A percentile compares a stretch with the other conserved stretches of the same genome.
phyloP scores from a whole-genome alignment of 1,140 invertebrate species.

The Tetragonula clypearis region DNA sequence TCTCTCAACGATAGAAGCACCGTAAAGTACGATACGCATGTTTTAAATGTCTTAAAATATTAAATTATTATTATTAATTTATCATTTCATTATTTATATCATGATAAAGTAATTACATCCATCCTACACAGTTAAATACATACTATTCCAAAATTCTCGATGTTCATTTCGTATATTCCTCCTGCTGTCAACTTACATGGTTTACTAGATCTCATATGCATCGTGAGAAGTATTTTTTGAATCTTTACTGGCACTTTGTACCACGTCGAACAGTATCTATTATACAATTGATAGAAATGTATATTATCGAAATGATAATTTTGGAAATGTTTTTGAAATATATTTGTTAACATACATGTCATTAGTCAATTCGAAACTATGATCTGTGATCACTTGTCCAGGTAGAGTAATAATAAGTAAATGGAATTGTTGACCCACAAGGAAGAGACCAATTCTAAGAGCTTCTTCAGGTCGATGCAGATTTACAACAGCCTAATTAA shows the following conservation, averaged over 20 bases:
- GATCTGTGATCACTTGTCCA: slow-evolving; percentile 8
- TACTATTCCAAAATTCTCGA: slow-evolving; percentile 26
- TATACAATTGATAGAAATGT: neutral
- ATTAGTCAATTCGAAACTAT: neutral
- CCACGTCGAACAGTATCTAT: slow-evolving; percentile 1
- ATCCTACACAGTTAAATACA: neutral
- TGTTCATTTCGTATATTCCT: slow-evolving; percentile 16
- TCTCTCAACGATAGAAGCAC: neutral
- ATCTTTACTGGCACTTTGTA: neutral
- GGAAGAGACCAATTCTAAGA: slow-evolving; percentile 1
- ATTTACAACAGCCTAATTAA: slow-evolving; percentile 1
- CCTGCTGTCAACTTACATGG: slow-evolving; percentile 15
- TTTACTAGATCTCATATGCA: neutral
- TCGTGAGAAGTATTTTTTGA: neutral
- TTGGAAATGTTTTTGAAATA: neutral
- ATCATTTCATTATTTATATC: neutral
- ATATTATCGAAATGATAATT: neutral
- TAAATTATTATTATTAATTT: neutral
- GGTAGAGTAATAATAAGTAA: neutral
- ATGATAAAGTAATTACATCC: too few species aligned
- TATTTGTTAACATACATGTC: neutral
- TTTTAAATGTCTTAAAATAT: slow-evolving; percentile 7
- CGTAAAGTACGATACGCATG: slow-evolving; percentile 10
- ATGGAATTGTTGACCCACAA: neutral
- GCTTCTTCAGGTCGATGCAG: neutral